A percentile compares a stretch with the other conserved stretches of the same genome.
These are phyloP conservation scores for Sebastes steindachneri DNA, from an alignment of 2,797 vertebrate genomes.

Conservation along the genomic window DNA sequence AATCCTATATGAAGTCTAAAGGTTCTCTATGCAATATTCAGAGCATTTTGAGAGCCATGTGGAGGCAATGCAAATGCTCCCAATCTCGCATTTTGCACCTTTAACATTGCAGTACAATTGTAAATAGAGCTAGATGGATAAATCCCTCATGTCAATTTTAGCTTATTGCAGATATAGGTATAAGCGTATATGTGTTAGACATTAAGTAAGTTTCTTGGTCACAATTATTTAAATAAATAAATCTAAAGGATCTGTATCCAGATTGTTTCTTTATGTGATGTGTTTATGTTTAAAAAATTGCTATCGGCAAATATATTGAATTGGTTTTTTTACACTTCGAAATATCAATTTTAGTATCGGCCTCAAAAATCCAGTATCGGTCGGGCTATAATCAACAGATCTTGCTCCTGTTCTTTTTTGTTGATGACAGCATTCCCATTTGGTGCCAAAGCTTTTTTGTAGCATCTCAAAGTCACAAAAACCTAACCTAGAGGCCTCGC, in stretches of 20 bases:
- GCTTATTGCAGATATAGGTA: no score
- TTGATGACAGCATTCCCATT: not conserved
- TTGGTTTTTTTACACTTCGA: not conserved
- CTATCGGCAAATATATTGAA: not conserved
- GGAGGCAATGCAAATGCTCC: no score
- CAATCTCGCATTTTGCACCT: no score
- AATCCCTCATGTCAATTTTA: no score
- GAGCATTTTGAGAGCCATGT: no score
- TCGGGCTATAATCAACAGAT: not conserved
- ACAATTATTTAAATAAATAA: not conserved
- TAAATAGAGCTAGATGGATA: no score
- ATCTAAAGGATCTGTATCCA: not conserved
- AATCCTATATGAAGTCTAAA: not conserved
- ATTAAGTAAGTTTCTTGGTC: not conserved
- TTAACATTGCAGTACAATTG: not conserved
- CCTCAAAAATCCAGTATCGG: not conserved
- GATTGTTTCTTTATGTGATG: not conserved
- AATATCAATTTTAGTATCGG: not conserved
- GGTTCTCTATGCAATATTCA: no score
- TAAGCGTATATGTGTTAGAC: no score
- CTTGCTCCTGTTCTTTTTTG: not conserved
- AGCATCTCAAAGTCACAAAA: conserved; percentile 2
- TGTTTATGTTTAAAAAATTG: not conserved
- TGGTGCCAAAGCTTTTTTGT: not conserved
- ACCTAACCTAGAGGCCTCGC: not conserved